Percentiles rank a stretch among this genome's conserved stretches.
Conservation (phyloP, 2,888 invertebrate species). For the Athalia circularis region DNA sequence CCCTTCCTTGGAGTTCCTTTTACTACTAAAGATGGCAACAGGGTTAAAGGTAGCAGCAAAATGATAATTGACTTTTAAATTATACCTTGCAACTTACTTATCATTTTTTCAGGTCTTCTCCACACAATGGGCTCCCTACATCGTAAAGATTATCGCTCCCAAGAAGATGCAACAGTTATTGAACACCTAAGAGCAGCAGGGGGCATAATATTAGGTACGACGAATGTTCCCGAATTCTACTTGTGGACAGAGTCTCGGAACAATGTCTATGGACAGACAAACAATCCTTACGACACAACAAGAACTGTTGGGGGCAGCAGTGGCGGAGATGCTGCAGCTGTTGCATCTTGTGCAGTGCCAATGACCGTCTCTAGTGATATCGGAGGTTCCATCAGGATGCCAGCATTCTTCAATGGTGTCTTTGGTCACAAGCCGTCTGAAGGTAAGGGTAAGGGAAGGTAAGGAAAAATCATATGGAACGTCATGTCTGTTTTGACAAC, state of each 20-base stretch:
- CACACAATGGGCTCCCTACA: constrained; percentile 82
- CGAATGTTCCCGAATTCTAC: constrained; percentile 96
- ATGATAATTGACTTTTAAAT: constrained; percentile 4
- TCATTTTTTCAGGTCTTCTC: constrained; percentile 71
- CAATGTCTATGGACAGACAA: constrained; percentile 90
- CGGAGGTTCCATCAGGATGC: constrained; percentile 97
- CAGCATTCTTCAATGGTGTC: constrained; percentile 92
- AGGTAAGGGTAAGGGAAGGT: constrained; percentile 72
- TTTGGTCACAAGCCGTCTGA: constrained; percentile 89
- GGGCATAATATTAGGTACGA: constrained; percentile 89
- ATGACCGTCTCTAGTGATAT: constrained; percentile 95
- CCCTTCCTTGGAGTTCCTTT: constrained; percentile 95
- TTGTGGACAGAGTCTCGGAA: constrained; percentile 95
- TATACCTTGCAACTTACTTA: not conserved
- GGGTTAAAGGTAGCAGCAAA: constrained; percentile 79
- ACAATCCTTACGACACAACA: constrained; percentile 92
- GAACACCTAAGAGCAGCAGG: constrained; percentile 85
- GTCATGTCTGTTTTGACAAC: not conserved
- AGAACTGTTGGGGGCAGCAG: constrained; percentile 94
- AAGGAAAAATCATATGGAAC: too few relatives aligned
- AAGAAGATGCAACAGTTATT: constrained; percentile 88
- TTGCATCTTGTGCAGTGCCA: constrained; percentile 87
- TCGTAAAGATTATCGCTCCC: constrained; percentile 79
- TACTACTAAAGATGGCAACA: constrained; percentile 92
- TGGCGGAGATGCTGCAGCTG: constrained; percentile 88